phyloP scores from a whole-genome alignment of 2,797 vertebrate genomes.

The Acanthiza pusilla region DNA sequence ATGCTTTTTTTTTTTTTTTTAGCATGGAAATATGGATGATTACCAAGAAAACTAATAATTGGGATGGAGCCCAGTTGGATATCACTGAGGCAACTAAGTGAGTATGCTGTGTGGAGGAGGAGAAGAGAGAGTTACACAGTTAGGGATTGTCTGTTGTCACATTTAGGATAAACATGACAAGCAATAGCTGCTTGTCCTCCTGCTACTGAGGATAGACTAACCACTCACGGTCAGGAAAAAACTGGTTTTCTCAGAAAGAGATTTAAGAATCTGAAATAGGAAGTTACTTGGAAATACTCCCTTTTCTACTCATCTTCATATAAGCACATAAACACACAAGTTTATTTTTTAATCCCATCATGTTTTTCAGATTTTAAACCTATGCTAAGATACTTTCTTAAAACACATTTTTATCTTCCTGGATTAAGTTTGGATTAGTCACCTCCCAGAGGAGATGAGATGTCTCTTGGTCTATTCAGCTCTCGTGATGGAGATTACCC shows the following conservation, averaged over 20 bases:
- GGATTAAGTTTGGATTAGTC: slow-evolving; percentile 12
- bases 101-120: slow-evolving; percentile 9
- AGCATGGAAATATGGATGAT: slow-evolving; percentile 42
- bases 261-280: background rate
- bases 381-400: background rate
- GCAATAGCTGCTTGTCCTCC: slow-evolving; percentile 22
- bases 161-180: slow-evolving; percentile 44
- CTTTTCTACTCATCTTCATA: background rate
- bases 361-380: background rate
- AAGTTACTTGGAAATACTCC: background rate
- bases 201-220: background rate
- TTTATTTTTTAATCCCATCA: background rate
- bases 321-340: background rate
- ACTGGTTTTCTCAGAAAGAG: background rate
- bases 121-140: background rate
- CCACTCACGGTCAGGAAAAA: background rate
- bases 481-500: background rate
- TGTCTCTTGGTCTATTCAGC: background rate
- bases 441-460: slow-evolving; percentile 4
- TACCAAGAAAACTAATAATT: slow-evolving; percentile 57
- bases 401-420: background rate
- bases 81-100: slow-evolving; percentile 20
- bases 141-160: slow-evolving; percentile 34
- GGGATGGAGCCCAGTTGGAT: slow-evolving; percentile 27
- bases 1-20: background rate